Percentiles rank a stretch among this genome's conserved stretches.
phyloP scores from a whole-genome alignment of 2,888 invertebrate genomes.

The Drosophila demipolita region DNA sequence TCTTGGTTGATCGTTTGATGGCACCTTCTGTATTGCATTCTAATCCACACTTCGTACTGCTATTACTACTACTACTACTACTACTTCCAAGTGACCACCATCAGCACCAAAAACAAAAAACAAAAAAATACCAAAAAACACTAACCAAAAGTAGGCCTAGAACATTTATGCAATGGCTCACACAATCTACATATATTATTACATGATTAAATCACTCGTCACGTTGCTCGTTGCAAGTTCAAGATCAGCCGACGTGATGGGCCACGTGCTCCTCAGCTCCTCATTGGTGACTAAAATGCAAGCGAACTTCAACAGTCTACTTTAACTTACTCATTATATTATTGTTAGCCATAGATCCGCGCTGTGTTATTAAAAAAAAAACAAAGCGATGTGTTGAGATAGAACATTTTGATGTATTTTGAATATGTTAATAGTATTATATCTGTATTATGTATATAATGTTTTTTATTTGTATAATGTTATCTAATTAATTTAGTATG shows the following conservation, averaged over 20 bases:
- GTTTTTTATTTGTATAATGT: constrained; percentile 48
- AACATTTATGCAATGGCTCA: constrained; percentile 49
- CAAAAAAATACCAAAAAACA: constrained; percentile 45
- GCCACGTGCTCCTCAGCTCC: constrained; percentile 33
- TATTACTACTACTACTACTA: constrained; percentile 35
- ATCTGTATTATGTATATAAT: constrained; percentile 47
- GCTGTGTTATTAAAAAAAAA: constrained; percentile 41
- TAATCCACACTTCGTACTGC: constrained; percentile 67
- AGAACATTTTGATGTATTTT: constrained; percentile 48
- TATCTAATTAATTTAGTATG: constrained; percentile 50
- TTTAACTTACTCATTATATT: constrained; percentile 25
- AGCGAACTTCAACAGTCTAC: constrained; percentile 21
- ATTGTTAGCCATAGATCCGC: constrained; percentile 39
- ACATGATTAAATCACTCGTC: constrained; percentile 37
- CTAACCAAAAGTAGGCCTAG: constrained; percentile 57
- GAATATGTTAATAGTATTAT: constrained; percentile 55
- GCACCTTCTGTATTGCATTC: constrained; percentile 77
- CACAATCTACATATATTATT: constrained; percentile 17
- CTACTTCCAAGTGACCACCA: constrained; percentile 63
- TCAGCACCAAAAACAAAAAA: constrained; percentile 59
- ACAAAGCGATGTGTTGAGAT: constrained; percentile 36
- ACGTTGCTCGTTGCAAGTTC: constrained; percentile 20
- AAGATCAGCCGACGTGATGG: constrained; percentile 27
- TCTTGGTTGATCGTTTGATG: constrained; percentile 60
- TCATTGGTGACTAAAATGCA: constrained; percentile 38